Evolutionary conservation across 2,113 vertebrate species (phyloP), one percentile per base, ranked within the genome.

Genomic region (Piprites chloris): DNA sequence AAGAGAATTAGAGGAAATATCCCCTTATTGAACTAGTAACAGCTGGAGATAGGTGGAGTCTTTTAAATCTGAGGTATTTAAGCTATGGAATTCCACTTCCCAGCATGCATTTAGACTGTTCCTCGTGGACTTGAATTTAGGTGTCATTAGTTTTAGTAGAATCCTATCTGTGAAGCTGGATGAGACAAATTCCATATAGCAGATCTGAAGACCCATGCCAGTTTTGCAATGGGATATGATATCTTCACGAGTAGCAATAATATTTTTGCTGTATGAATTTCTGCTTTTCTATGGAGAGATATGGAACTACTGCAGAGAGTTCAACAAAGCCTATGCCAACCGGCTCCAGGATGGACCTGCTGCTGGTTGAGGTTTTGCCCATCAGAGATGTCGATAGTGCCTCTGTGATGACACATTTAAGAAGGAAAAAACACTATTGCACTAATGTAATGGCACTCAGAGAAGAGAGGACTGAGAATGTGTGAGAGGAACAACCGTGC

Each of bases 381-480:
- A 21, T n/a, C 46, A 68, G 33, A 0, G 0, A 14, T 18, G 41
- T 7, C 14, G 32, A 5, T 30, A 49, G 56, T 10, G 13, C 30
- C 11, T 56, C 37, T n/a, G 12, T 26, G 55, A 41, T 9, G 53
- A 26, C 9, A n/a, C 46, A 39, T 61, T 46, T 30, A 53, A 68
- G 33, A 39, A 46, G 15, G 3, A 4, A 18, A 39, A 52, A 56
- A 37, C 16, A 8, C 28, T 46, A 30, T 16, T 46, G 11, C 44
- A 13, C 5, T 39, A 46, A 17, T n/a, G 5, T 18, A 61, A 32
- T 8, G 73, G 18, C 6, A 3, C 39, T 47, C n/a, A 83, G 30
- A 52, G 37, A 68, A 68, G 24, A 68, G 39, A n/a, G 16, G 39
- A 52, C 15, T 24, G 30, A 61, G 24, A 82, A 68, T 5, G 12